Conservation (phyloP, 2,888 invertebrate genomes). For the Eilema sororculum region DNA sequence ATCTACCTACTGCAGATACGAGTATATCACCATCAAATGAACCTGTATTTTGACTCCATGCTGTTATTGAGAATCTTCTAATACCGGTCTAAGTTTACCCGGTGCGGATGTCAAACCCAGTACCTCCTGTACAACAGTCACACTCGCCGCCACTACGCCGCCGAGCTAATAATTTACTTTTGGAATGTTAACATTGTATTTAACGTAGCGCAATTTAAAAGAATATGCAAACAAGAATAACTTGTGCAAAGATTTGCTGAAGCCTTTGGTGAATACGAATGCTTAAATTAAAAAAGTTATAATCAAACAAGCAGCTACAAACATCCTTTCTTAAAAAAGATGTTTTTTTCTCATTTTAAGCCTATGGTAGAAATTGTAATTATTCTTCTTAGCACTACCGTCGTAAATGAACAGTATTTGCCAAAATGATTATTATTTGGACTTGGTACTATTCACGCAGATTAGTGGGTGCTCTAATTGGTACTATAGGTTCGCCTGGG, state of each 20-base stretch:
- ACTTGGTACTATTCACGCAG: no score
- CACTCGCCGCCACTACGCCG: background rate
- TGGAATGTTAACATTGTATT: background rate
- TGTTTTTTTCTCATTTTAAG: background rate
- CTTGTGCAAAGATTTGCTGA: slow-evolving; percentile 1
- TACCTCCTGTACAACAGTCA: background rate
- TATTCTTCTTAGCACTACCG: background rate
- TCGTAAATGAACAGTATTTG: no score
- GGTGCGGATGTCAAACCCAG: background rate
- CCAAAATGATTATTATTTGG: no score
- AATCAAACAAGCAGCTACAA: background rate
- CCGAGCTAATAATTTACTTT: background rate
- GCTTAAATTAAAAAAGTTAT: slow-evolving; percentile 9
- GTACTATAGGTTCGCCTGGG: no score
- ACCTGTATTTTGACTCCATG: no score
- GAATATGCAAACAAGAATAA: background rate
- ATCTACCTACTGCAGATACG: no score
- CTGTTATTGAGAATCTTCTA: background rate
- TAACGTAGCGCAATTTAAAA: background rate
- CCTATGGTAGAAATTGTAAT: background rate
- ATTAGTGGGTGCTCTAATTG: no score
- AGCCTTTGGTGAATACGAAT: background rate
- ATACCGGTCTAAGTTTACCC: no score
- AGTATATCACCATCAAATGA: no score
- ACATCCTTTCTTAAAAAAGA: slow-evolving; percentile 6